phyloP scores from a whole-genome alignment of 2,113 vertebrate species.

The Microtus pennsylvanicus region DNA sequence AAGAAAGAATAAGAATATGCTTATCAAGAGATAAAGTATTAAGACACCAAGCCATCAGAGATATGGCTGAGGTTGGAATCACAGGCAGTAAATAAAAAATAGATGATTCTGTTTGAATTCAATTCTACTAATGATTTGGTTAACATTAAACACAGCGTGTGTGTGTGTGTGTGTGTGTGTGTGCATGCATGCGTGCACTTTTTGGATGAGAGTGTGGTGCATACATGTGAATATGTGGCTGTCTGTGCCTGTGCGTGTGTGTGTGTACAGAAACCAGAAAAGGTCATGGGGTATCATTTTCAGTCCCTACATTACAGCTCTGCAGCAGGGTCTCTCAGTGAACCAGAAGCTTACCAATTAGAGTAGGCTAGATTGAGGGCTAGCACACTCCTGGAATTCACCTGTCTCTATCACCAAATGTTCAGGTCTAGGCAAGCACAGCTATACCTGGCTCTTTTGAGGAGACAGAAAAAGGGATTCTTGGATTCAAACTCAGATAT shows the following conservation, averaged over 20 bases:
- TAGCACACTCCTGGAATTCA: not conserved
- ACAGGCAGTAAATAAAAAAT: not conserved
- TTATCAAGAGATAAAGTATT: not conserved
- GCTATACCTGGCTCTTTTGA: not conserved
- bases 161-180: not conserved
- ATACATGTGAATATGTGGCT: not conserved
- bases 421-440: not conserved
- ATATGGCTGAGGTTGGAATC: not conserved
- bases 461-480: not conserved
- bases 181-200: too few species aligned
- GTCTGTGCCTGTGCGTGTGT: too few species aligned
- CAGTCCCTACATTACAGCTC: not conserved
- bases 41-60: not conserved
- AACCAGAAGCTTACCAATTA: not conserved
- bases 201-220: not conserved
- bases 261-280: not conserved
- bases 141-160: not conserved
- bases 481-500: not conserved
- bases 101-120: not conserved
- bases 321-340: not conserved
- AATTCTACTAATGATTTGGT: not conserved
- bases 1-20: not conserved
- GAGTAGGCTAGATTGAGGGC: not conserved
- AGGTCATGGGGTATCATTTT: not conserved
- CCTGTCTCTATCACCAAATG: not conserved